These are phyloP conservation scores for Percopsis transmontana DNA, from an alignment of 2,113 vertebrate species.

Conservation along the genomic window DNA sequence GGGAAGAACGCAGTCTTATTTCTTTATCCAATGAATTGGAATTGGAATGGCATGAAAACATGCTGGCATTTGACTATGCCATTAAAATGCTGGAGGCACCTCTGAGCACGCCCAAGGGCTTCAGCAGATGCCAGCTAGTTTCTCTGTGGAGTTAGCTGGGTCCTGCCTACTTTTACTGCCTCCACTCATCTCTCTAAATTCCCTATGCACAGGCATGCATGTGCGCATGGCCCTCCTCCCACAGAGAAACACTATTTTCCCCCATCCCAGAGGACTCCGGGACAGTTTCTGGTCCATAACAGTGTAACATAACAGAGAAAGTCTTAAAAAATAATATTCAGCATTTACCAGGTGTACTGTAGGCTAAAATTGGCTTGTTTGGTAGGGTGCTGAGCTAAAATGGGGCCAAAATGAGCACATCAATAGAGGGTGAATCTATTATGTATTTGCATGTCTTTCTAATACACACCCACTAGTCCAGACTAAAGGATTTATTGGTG, in stretches of 20 bases:
- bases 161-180: constrained; percentile 70
- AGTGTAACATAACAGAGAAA: constrained; percentile 60
- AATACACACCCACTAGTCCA: too few relatives aligned
- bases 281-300: constrained; percentile 36
- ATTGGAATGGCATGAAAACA: constrained; percentile 82
- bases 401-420: constrained; percentile 14
- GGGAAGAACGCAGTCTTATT: constrained; percentile 71
- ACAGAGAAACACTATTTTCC: background rate
- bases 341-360: constrained; percentile 36
- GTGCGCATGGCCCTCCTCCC: constrained; percentile 6
- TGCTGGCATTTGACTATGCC: constrained; percentile 82
- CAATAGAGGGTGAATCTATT: constrained; percentile 21
- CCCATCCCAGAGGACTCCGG: constrained; percentile 42
- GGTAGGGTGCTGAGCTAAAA: constrained; percentile 29
- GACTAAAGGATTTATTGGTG: too few relatives aligned
- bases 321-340: constrained; percentile 52
- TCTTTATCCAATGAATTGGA: constrained; percentile 79
- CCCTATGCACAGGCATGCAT: constrained; percentile 9
- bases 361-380: constrained; percentile 43
- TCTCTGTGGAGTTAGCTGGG: constrained; percentile 70
- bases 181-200: constrained; percentile 50
- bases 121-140: constrained; percentile 77
- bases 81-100: constrained; percentile 85
- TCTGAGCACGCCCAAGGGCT: constrained; percentile 80
- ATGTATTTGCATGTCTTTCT: constrained; percentile 17